phyloP scores from a whole-genome alignment of 1,140 invertebrate species.

The Drosophila bifasciata region DNA sequence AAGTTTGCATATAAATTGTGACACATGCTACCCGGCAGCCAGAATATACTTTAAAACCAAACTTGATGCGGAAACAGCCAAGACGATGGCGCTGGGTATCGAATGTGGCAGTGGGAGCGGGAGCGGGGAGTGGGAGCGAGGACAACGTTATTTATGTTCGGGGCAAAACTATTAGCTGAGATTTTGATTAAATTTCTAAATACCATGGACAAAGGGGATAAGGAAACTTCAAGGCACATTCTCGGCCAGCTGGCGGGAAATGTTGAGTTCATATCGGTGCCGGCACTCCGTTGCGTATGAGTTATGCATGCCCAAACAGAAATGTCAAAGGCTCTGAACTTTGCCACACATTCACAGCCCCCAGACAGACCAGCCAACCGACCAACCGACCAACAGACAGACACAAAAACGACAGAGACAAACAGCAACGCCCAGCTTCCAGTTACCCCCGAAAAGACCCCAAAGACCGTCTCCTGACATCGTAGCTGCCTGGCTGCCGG shows the following conservation, averaged over 20 bases:
- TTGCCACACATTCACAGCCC: slow-evolving; percentile 62
- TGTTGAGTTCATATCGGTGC: slow-evolving; percentile 56
- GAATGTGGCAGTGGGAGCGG: slow-evolving; percentile 2
- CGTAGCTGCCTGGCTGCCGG: slow-evolving; percentile 20
- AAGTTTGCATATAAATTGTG: slow-evolving; percentile 82
- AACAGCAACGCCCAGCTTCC: slow-evolving; percentile 36
- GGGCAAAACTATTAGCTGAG: slow-evolving; percentile 70
- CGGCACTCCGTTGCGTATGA: slow-evolving; percentile 66
- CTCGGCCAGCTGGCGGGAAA: slow-evolving; percentile 42
- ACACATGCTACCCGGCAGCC: slow-evolving; percentile 52
- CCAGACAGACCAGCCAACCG: too few species aligned
- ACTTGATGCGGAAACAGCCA: slow-evolving; percentile 19
- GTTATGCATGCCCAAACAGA: slow-evolving; percentile 72
- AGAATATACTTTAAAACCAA: slow-evolving; percentile 52
- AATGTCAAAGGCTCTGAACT: slow-evolving; percentile 80
- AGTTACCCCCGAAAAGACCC: not conserved
- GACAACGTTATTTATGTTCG: slow-evolving; percentile 65
- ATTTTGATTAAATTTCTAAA: slow-evolving; percentile 80
- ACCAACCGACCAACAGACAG: not conserved
- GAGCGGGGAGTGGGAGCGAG: not conserved
- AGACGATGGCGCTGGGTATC: too few species aligned
- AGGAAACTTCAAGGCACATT: slow-evolving; percentile 61
- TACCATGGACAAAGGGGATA: slow-evolving; percentile 34
- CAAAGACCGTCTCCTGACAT: slow-evolving; percentile 12
- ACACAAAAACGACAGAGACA: slow-evolving; percentile 64